Evolutionary conservation across 2,113 vertebrate species (phyloP).

Genomic region (Melanostigma gelatinosum): DNA sequence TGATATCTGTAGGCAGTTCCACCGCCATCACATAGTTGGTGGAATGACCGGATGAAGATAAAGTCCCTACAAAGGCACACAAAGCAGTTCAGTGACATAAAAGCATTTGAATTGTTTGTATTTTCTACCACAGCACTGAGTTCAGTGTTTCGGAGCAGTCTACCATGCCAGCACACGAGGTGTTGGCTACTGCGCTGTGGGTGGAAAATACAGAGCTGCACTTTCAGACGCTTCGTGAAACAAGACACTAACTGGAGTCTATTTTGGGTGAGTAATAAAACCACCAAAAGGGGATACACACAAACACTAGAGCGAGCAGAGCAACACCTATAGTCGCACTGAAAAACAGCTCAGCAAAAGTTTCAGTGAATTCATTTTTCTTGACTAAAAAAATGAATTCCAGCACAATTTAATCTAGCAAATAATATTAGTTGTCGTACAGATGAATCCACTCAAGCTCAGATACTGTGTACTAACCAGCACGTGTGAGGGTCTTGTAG

Average conservation of each 20-base stretch:
- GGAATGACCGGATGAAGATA: constrained; percentile 91
- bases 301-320: constrained; percentile 39
- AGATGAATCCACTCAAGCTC: background rate
- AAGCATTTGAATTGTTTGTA: background rate
- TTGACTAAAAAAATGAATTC: background rate
- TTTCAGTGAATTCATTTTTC: background rate
- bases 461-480: constrained; percentile 80
- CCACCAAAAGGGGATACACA: constrained; percentile 47
- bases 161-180: constrained; percentile 17
- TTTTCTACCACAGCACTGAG: constrained; percentile 5
- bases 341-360: background rate
- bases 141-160: constrained; percentile 8
- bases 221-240: constrained; percentile 72
- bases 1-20: constrained; percentile 85
- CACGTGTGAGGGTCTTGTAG: constrained; percentile 92
- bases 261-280: constrained; percentile 76
- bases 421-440: background rate
- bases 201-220: constrained; percentile 72
- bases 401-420: background rate
- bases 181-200: constrained; percentile 33
- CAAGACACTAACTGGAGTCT: constrained; percentile 71
- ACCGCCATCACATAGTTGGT: constrained; percentile 91
- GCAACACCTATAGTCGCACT: background rate
- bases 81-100: constrained; percentile 14
- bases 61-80: constrained; percentile 81